Evolutionary conservation across 1,140 invertebrate genomes (phyloP).

Genomic region (Procambarus virginalis): DNA sequence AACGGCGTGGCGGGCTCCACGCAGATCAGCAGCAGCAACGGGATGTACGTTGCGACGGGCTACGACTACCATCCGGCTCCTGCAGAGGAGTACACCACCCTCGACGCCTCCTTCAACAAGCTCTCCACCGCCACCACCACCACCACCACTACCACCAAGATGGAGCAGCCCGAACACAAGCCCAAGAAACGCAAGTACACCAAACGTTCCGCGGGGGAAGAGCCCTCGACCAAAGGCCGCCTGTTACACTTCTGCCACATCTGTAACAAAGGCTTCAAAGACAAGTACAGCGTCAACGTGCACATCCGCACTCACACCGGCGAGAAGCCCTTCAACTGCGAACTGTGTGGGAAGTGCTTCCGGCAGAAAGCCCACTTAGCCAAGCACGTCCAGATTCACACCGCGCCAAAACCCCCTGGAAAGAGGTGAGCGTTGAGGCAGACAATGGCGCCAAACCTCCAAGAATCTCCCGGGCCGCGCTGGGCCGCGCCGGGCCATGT

Average conservation of each 20-base stretch:
- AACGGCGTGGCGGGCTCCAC: slow-evolving; percentile 63
- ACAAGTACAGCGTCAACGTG: slow-evolving; percentile 94
- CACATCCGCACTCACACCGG: slow-evolving; percentile 93
- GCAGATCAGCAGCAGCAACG: slow-evolving; percentile 69
- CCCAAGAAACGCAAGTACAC: slow-evolving; percentile 70
- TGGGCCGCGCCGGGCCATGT: slow-evolving; percentile 35
- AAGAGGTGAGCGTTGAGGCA: slow-evolving; percentile 62
- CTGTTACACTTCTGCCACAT: slow-evolving; percentile 92
- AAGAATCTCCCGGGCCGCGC: slow-evolving; percentile 16
- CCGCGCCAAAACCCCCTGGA: slow-evolving; percentile 76
- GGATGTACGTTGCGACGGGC: slow-evolving; percentile 63
- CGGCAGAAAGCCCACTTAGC: slow-evolving; percentile 97
- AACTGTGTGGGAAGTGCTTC: slow-evolving; percentile 91
- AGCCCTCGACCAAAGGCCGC: slow-evolving; percentile 74
- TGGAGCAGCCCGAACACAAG: slow-evolving; percentile 51
- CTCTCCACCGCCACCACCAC: slow-evolving; percentile 59
- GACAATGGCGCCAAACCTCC: slow-evolving; percentile 1
- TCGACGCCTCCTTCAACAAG: slow-evolving; percentile 68
- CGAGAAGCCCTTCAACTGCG: slow-evolving; percentile 92
- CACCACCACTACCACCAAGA: slow-evolving; percentile 53
- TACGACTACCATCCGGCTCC: slow-evolving; percentile 67
- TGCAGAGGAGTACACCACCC: slow-evolving; percentile 58
- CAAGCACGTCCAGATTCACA: slow-evolving; percentile 97
- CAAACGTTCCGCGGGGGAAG: slow-evolving; percentile 64
- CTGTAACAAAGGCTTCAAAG: slow-evolving; percentile 94